Conservation (phyloP, 2,797 vertebrate genomes). For the Coranthus polyacanthus region DNA sequence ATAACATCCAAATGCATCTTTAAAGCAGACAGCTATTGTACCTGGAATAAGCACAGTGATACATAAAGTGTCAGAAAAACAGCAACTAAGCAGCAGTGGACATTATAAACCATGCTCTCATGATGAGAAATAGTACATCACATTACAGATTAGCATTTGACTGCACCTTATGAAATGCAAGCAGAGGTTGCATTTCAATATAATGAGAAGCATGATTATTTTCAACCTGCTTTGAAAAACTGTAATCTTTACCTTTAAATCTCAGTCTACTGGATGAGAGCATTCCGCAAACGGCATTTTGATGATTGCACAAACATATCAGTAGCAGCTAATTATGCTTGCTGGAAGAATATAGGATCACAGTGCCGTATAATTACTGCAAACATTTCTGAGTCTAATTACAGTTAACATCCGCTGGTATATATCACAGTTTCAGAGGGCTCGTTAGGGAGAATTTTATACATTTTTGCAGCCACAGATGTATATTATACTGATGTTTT, state of each 20-base stretch:
- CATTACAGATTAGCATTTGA: no score
- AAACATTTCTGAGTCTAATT: slow-evolving; percentile 44
- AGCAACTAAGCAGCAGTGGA: no score
- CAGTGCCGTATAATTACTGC: slow-evolving; percentile 35
- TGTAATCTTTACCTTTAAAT: neutral
- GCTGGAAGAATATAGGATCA: slow-evolving; percentile 28
- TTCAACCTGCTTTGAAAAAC: no score
- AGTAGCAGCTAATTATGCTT: slow-evolving; percentile 24
- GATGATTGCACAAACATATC: slow-evolving; percentile 15
- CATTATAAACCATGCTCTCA: no score
- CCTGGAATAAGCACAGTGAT: no score
- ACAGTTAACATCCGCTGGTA: slow-evolving; percentile 21
- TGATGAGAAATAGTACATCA: no score
- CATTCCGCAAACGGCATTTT: neutral
- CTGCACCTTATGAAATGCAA: no score
- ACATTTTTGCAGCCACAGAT: slow-evolving; percentile 1
- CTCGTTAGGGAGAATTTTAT: slow-evolving; percentile 16
- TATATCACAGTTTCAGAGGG: neutral
- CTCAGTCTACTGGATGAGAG: neutral
- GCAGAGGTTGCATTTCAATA: neutral
- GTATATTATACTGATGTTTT: slow-evolving; percentile 15
- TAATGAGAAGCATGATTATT: neutral
- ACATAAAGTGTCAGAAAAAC: no score
- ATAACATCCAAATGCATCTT: no score
- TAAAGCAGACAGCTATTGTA: no score